Percentiles rank a stretch among this genome's conserved stretches.
Evolutionary conservation across 2,113 vertebrate species (phyloP).

Genomic region (Loxodonta africana): DNA sequence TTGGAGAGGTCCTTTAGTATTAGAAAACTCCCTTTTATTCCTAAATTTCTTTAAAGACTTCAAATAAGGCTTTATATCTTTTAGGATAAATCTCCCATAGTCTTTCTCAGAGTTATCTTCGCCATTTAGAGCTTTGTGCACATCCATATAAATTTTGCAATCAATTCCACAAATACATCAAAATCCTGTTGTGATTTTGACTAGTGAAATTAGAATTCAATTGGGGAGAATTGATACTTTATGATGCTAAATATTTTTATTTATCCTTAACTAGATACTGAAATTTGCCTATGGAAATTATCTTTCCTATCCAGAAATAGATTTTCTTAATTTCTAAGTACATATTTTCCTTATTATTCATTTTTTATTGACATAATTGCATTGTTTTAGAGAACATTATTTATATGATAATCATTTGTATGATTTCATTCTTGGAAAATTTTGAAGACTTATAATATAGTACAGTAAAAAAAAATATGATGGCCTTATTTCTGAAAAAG

Average conservation of each 20-base stretch:
- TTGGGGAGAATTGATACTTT: neutral
- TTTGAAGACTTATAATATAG: neutral
- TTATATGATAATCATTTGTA: neutral
- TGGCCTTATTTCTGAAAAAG: neutral
- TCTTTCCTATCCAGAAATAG: neutral
- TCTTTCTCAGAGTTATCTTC: neutral
- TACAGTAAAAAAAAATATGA: too few species aligned
- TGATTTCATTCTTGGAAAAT: neutral
- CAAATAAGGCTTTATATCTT: too few species aligned
- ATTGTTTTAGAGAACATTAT: neutral
- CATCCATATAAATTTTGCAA: neutral
- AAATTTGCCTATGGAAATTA: too few species aligned
- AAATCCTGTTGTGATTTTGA: neutral
- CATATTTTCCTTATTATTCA: neutral
- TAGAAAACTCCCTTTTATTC: neutral
- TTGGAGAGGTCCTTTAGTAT: neutral
- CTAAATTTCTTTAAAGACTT: neutral
- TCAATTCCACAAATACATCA: neutral
- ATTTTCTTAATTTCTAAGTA: neutral
- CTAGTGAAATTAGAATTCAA: conserved; percentile 6
- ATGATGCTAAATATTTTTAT: neutral
- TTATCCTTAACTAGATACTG: neutral
- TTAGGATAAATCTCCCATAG: neutral
- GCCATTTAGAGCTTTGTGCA: neutral
- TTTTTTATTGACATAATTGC: neutral